Evolutionary conservation across 2,888 invertebrate species (phyloP).

Genomic region (Hyposoter dolosus): DNA sequence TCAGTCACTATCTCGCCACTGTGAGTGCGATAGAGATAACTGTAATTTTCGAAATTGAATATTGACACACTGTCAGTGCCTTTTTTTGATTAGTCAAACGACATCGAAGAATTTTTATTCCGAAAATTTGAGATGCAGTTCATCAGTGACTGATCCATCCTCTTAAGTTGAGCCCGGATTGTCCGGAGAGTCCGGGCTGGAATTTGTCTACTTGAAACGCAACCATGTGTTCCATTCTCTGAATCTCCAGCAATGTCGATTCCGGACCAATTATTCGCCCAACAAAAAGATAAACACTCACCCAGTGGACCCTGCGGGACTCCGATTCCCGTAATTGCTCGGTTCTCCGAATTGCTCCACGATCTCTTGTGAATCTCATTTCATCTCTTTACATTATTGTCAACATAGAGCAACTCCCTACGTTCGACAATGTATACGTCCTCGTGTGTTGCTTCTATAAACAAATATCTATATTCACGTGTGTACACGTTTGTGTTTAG

Average conservation of each 20-base stretch:
- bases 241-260: not conserved
- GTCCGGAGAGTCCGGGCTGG: not conserved
- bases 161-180: not conserved
- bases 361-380: constrained; percentile 17
- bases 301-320: not conserved
- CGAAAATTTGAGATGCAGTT: no score
- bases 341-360: not conserved
- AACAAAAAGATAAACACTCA: not conserved
- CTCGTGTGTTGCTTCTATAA: not conserved
- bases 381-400: constrained; percentile 35
- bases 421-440: not conserved
- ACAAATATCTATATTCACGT: not conserved
- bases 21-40: no score
- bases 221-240: not conserved
- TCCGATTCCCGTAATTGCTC: not conserved
- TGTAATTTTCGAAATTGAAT: no score
- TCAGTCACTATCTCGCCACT: no score
- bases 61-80: no score
- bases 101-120: no score
- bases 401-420: constrained; percentile 22
- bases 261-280: not conserved
- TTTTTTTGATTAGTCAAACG: no score
- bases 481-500: not conserved
- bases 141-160: no score
- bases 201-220: not conserved